Conservation (phyloP, 2,888 invertebrate genomes). For the Rhingia campestris region DNA sequence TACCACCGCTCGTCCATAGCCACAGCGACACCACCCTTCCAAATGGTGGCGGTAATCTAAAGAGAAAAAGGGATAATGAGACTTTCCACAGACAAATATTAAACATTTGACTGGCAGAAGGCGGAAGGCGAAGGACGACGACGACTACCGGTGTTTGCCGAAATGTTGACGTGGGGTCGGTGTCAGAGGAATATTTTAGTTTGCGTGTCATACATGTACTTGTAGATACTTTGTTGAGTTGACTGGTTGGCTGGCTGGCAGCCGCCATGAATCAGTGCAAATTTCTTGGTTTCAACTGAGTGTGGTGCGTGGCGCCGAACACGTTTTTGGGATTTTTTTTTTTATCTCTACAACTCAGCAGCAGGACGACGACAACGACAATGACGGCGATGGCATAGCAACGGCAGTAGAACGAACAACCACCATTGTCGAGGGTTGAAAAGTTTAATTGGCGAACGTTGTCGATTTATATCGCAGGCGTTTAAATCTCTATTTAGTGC, state of each 20-base stretch:
- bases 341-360: conserved; percentile 42
- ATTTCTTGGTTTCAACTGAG: conserved; percentile 65
- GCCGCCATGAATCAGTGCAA: conserved; percentile 70
- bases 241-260: conserved; percentile 17
- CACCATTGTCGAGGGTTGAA: conserved; percentile 60
- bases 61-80: conserved; percentile 57
- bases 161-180: not conserved
- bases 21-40: conserved; percentile 25
- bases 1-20: conserved; percentile 16
- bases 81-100: conserved; percentile 59
- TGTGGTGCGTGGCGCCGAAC: conserved; percentile 78
- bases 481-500: conserved; percentile 80
- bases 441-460: conserved; percentile 71
- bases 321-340: conserved; percentile 78
- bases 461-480: conserved; percentile 76
- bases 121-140: not conserved
- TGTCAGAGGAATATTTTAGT: conserved; percentile 37
- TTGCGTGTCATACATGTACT: conserved; percentile 46
- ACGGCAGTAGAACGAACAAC: conserved; percentile 14
- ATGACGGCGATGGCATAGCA: conserved; percentile 1
- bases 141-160: not conserved
- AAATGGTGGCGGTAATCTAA: conserved; percentile 11
- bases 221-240: conserved; percentile 16
- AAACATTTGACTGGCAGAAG: conserved; percentile 58
- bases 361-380: not conserved